phyloP scores from a whole-genome alignment of 2,888 invertebrate genomes.

The Nycteola revayana region DNA sequence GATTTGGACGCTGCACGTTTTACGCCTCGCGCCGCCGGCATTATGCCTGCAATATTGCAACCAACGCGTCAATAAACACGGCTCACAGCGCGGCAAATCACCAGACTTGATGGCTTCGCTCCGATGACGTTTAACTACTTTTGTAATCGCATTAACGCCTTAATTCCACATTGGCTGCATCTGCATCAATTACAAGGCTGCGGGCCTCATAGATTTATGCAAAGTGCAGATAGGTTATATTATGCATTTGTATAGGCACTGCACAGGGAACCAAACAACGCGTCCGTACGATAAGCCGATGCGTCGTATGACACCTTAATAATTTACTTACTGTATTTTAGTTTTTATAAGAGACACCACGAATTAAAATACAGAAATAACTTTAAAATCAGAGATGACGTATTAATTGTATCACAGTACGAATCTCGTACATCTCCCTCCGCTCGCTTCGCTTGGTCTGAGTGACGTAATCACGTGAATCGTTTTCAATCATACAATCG shows the following conservation, averaged over 20 bases:
- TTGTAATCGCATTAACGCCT: constrained; percentile 66
- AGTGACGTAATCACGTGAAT: constrained; percentile 57
- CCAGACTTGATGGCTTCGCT: constrained; percentile 47
- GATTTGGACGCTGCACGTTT: constrained; percentile 76
- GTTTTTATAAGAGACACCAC: constrained; percentile 47
- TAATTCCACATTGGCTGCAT: constrained; percentile 56
- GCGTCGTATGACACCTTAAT: constrained; percentile 31
- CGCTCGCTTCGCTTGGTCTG: constrained; percentile 66
- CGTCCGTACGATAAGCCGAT: constrained; percentile 49
- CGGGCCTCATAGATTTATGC: constrained; percentile 70
- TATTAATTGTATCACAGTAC: constrained; percentile 70
- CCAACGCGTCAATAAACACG: constrained; percentile 72
- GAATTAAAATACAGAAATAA: constrained; percentile 49
- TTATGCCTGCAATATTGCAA: constrained; percentile 76
- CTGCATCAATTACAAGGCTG: constrained; percentile 71
- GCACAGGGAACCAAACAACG: constrained; percentile 72
- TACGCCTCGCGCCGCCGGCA: constrained; percentile 79
- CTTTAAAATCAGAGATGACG: constrained; percentile 69
- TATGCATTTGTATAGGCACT: constrained; percentile 77
- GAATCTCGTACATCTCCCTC: constrained; percentile 68
- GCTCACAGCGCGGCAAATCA: constrained; percentile 67
- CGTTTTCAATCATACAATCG: constrained; percentile 22
- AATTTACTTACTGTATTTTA: constrained; percentile 65
- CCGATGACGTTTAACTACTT: constrained; percentile 67
- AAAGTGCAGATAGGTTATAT: constrained; percentile 76